Conservation (phyloP, 2,797 vertebrate species). For the Masticophis lateralis region DNA sequence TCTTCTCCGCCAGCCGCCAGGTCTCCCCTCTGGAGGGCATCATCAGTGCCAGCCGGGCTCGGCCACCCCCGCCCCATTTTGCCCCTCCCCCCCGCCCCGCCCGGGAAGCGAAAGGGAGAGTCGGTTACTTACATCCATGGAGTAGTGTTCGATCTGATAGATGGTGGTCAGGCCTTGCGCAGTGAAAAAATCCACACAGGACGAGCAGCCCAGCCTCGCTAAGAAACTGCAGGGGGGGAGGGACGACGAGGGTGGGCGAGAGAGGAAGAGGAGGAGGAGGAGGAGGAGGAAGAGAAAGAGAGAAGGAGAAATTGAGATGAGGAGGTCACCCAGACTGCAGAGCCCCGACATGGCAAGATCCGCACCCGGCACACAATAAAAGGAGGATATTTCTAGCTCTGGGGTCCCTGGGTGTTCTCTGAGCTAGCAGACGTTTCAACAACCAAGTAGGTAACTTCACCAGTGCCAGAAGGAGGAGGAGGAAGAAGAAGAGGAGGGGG, state of each 20-base stretch:
- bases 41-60: neutral
- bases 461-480: neutral
- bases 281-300: constrained; percentile 68
- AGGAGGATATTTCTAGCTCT: neutral
- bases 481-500: no score
- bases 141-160: constrained; percentile 99
- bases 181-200: constrained; percentile 99
- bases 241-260: constrained; percentile 62
- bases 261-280: constrained; percentile 68
- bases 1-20: fast-evolving
- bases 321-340: constrained; percentile 44
- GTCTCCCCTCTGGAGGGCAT: neutral
- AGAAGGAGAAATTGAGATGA: constrained; percentile 68
- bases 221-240: constrained; percentile 88
- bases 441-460: neutral
- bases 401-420: neutral
- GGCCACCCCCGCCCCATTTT: neutral
- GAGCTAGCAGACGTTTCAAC: neutral
- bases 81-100: neutral
- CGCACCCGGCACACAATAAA: neutral
- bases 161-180: constrained; percentile 98
- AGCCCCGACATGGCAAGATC: neutral
- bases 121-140: constrained; percentile 95
- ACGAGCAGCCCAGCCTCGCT: constrained; percentile 96
- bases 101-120: constrained; percentile 64